A percentile compares a stretch with the other conserved stretches of the same genome.
phyloP scores from a whole-genome alignment of 2,888 invertebrate genomes.

The Ophion ventricosus region DNA sequence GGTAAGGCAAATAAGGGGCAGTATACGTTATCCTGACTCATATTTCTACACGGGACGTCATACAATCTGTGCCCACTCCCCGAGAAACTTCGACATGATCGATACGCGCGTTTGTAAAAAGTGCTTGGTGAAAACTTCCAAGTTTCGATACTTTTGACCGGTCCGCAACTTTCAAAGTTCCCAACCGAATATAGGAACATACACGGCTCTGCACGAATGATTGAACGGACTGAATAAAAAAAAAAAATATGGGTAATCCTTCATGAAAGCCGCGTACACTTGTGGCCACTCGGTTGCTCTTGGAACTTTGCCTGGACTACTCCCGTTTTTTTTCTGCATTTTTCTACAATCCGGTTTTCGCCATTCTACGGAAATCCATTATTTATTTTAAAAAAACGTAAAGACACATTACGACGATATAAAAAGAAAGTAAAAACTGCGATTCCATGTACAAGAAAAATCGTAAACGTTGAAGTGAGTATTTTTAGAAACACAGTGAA shows the following conservation, averaged over 20 bases:
- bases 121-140: not conserved
- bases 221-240: not conserved
- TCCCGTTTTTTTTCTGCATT: not conserved
- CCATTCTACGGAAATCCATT: not conserved
- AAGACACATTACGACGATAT: not conserved
- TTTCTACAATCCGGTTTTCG: not conserved
- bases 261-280: not conserved
- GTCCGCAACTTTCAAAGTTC: not conserved
- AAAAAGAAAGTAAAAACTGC: not conserved
- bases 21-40: too few relatives aligned
- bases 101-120: not conserved
- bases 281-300: not conserved
- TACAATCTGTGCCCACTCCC: not conserved
- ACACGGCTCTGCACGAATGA: too few relatives aligned
- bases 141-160: not conserved
- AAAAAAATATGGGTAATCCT: not conserved
- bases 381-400: too few relatives aligned
- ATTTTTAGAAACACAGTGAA: too few relatives aligned
- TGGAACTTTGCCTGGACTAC: not conserved
- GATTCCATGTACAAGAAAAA: not conserved
- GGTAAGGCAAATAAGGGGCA: too few relatives aligned
- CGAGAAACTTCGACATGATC: not conserved
- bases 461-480: too few relatives aligned
- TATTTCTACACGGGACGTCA: too few relatives aligned
- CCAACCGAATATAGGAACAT: not conserved